These are phyloP conservation scores for Mugil cephalus DNA, from an alignment of 2,113 vertebrate genomes.

Conservation along the genomic window DNA sequence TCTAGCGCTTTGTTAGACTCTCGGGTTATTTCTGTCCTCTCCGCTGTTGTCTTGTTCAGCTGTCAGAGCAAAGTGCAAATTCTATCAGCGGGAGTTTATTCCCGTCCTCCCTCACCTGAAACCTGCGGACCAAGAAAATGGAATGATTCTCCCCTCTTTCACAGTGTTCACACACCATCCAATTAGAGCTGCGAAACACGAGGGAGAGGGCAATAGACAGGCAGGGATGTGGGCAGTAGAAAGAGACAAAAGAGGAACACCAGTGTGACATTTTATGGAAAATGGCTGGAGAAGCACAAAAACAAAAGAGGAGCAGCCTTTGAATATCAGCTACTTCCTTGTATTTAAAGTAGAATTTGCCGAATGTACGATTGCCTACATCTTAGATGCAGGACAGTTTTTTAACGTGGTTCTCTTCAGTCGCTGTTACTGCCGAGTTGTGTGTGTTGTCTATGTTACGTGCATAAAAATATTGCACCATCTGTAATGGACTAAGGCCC, in stretches of 20 bases:
- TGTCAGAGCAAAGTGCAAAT: conserved; percentile 70
- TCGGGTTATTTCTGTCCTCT: conserved; percentile 44
- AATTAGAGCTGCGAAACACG: conserved; percentile 64
- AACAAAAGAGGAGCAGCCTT: conserved; percentile 27
- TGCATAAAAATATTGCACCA: too few relatives aligned
- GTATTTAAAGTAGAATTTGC: neutral
- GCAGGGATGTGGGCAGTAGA: conserved; percentile 38
- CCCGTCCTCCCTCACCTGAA: conserved; percentile 43
- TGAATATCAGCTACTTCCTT: conserved; percentile 6
- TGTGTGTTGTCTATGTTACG: too few relatives aligned
- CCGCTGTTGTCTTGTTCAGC: conserved; percentile 56
- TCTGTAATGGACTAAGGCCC: too few relatives aligned
- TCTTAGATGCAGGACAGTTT: neutral
- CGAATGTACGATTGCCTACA: neutral
- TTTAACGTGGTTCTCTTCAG: neutral
- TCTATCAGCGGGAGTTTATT: conserved; percentile 72
- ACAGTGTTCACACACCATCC: conserved; percentile 62
- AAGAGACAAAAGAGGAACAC: conserved; percentile 27
- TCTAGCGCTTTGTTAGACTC: conserved; percentile 29
- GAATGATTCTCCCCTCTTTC: conserved; percentile 56
- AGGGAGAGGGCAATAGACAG: conserved; percentile 51
- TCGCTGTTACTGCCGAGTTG: neutral
- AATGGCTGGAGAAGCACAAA: conserved; percentile 7
- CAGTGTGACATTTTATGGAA: conserved; percentile 27
- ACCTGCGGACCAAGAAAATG: conserved; percentile 63